A percentile compares a stretch with the other conserved stretches of the same genome.
phyloP scores from a whole-genome alignment of 2,888 invertebrate genomes.

The Temnothorax unifasciatus region DNA sequence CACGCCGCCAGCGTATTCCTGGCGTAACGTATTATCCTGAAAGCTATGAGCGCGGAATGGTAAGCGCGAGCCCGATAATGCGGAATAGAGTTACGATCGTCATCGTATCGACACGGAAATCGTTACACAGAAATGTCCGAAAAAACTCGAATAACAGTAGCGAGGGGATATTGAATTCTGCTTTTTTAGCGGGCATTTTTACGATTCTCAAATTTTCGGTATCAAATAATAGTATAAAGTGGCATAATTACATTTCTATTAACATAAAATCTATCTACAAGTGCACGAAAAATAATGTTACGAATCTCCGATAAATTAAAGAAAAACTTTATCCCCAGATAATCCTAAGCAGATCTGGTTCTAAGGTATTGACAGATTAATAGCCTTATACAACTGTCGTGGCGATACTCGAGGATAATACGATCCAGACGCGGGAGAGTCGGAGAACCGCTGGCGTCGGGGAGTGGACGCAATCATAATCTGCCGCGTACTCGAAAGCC shows the following conservation, averaged over 20 bases:
- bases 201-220: neutral
- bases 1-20: constrained; percentile 49
- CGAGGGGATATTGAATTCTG: neutral
- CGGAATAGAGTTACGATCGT: constrained; percentile 30
- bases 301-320: neutral
- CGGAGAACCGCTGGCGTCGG: constrained; percentile 57
- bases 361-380: constrained; percentile 10
- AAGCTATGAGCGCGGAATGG: constrained; percentile 39
- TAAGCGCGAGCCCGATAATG: constrained; percentile 45
- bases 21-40: constrained; percentile 50
- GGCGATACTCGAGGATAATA: neutral
- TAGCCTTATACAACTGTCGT: neutral
- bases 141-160: neutral
- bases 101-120: constrained; percentile 7
- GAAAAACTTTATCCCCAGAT: neutral
- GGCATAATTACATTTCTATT: neutral
- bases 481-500: constrained; percentile 61
- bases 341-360: neutral
- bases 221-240: neutral
- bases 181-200: neutral
- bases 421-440: constrained; percentile 15
- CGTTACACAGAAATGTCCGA: neutral
- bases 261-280: neutral
- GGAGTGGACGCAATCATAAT: constrained; percentile 69
- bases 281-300: neutral